A percentile compares a stretch with the other conserved stretches of the same genome.
Evolutionary conservation across 2,888 invertebrate genomes (phyloP).

Genomic region (Melangyna quadrimaculata): DNA sequence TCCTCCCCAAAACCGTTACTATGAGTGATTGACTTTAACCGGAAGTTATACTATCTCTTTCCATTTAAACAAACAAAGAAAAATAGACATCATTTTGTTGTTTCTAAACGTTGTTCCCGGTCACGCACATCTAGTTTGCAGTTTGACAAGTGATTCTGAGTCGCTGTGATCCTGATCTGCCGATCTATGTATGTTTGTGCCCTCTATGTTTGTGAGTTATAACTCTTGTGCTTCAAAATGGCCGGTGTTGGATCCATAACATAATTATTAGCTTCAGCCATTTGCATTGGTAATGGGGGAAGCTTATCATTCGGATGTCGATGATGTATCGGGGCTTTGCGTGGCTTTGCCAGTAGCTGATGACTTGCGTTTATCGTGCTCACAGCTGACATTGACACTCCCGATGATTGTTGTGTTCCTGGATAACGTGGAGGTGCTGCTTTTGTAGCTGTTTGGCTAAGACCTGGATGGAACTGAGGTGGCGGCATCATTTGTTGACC

Average conservation of each 20-base stretch:
- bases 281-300: constrained; percentile 85
- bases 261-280: constrained; percentile 88
- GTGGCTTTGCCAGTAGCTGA: constrained; percentile 81
- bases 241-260: constrained; percentile 82
- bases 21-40: constrained; percentile 60
- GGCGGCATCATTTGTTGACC: constrained; percentile 46
- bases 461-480: constrained; percentile 53
- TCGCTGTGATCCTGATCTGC: constrained; percentile 42
- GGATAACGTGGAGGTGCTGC: constrained; percentile 64
- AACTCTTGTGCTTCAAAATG: constrained; percentile 79
- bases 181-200: constrained; percentile 29
- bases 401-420: constrained; percentile 73
- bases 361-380: constrained; percentile 48
- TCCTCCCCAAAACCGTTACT: constrained; percentile 68
- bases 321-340: constrained; percentile 84
- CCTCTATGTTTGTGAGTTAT: constrained; percentile 78
- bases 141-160: constrained; percentile 33
- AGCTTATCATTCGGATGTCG: constrained; percentile 90
- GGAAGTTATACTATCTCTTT: constrained; percentile 1
- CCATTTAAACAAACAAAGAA: neutral
- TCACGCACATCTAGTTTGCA: constrained; percentile 42
- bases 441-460: constrained; percentile 56
- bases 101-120: neutral
- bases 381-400: constrained; percentile 57
- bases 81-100: neutral